A percentile compares a stretch with the other conserved stretches of the same genome.
Evolutionary conservation across 2,888 invertebrate species (phyloP).

Genomic region (Drosophila colorata): DNA sequence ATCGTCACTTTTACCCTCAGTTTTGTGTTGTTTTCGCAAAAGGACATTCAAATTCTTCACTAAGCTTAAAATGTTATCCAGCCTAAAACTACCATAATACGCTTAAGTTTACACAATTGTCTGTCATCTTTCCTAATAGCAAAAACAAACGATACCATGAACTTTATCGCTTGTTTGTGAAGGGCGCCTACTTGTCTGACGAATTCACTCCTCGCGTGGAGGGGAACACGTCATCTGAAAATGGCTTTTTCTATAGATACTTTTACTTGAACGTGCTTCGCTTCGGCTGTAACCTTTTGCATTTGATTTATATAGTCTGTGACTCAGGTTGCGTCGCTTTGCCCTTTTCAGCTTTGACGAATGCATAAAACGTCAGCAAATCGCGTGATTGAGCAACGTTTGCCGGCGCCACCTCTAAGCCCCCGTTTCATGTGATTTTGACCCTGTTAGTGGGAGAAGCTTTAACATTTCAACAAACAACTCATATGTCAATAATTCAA

Average conservation of each 20-base stretch:
- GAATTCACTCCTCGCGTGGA: conserved; percentile 10
- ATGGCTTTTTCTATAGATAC: conserved; percentile 4
- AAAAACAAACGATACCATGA: conserved; percentile 31
- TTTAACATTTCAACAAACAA: conserved; percentile 33
- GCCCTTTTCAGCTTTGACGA: conserved; percentile 43
- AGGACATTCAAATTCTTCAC: background rate
- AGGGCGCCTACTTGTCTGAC: conserved; percentile 60
- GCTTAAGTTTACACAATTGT: conserved; percentile 17
- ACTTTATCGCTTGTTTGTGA: conserved; percentile 14
- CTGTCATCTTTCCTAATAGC: conserved; percentile 23
- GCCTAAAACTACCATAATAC: background rate
- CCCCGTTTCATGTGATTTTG: conserved; percentile 58
- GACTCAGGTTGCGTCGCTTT: conserved; percentile 44
- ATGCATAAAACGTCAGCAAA: conserved; percentile 53
- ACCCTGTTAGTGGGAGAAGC: conserved; percentile 55
- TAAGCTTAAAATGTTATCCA: background rate
- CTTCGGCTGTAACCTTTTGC: conserved; percentile 54
- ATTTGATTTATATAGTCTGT: conserved; percentile 54
- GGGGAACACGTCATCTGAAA: conserved; percentile 50
- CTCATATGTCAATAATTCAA: conserved; percentile 51
- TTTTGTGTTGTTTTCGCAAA: background rate
- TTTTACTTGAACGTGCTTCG: conserved; percentile 20
- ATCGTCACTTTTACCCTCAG: too few relatives aligned
- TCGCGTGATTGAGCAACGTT: conserved; percentile 67
- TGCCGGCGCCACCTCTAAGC: conserved; percentile 7